Conservation (phyloP, 1,140 invertebrate species). For the Pectinophora gossypiella region DNA sequence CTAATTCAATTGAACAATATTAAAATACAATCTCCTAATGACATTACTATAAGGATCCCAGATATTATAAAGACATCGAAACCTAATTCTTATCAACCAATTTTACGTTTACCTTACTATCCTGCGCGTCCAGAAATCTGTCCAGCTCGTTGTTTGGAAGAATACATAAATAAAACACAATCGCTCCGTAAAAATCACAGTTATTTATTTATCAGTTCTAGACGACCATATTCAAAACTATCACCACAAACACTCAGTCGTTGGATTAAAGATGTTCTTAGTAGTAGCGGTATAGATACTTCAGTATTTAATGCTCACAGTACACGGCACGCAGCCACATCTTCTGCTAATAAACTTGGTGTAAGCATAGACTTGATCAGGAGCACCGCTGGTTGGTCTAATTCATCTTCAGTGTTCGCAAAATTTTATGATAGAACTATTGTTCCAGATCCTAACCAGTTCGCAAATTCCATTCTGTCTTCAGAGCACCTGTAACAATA, state of each 20-base stretch:
- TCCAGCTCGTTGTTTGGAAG: neutral
- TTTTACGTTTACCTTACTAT: constrained; percentile 1
- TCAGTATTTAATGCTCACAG: constrained; percentile 21
- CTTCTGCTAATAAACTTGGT: constrained; percentile 16
- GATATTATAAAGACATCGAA: neutral
- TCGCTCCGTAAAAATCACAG: neutral
- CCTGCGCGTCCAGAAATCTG: constrained; percentile 1
- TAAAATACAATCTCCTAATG: neutral
- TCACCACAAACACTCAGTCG: neutral
- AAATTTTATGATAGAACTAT: neutral
- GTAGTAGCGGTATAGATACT: constrained; percentile 16
- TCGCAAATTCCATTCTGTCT: neutral
- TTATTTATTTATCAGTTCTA: constrained; percentile 2
- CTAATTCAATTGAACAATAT: neutral
- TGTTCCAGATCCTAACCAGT: neutral
- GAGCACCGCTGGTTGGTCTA: neutral
- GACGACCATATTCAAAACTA: neutral
- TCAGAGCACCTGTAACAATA: neutral
- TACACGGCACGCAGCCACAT: constrained; percentile 26
- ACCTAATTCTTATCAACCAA: neutral
- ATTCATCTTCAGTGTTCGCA: neutral
- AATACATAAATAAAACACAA: constrained; percentile 1
- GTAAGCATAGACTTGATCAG: constrained; percentile 9
- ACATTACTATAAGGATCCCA: neutral
- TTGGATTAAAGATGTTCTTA: constrained; percentile 15